A percentile compares a stretch with the other conserved stretches of the same genome.
Evolutionary conservation across 2,888 invertebrate genomes (phyloP).

Genomic region (Electrophaes corylata): DNA sequence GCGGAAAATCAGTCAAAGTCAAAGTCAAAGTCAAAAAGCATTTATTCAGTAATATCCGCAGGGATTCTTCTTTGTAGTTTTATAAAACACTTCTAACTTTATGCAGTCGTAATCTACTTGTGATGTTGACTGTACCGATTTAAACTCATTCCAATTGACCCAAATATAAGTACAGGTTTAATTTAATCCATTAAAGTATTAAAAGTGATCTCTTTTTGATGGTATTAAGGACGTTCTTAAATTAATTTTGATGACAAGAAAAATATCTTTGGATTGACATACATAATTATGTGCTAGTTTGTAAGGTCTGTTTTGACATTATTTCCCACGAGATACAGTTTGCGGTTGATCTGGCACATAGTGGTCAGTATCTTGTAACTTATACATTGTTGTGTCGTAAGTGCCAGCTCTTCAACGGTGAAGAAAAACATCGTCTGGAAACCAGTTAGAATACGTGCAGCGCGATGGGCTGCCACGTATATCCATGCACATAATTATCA

Average conservation of each 20-base stretch:
- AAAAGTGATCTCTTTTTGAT: conserved; percentile 27
- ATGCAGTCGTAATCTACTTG: conserved; percentile 13
- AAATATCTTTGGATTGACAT: conserved; percentile 18
- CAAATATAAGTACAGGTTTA: conserved; percentile 48
- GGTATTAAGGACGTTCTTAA: conserved; percentile 35
- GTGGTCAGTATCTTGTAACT: no score
- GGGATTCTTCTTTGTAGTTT: no score
- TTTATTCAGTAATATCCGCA: no score
- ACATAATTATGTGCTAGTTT: not conserved
- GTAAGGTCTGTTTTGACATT: not conserved
- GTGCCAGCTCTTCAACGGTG: no score
- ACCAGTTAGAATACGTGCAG: no score
- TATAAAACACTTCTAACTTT: not conserved
- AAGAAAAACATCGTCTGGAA: no score
- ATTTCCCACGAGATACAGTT: not conserved
- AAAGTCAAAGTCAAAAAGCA: no score
- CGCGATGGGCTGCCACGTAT: no score
- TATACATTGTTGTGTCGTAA: no score
- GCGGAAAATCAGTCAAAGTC: no score
- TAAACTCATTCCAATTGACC: conserved; percentile 47
- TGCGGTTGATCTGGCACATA: not conserved
- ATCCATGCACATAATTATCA: no score
- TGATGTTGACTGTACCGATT: conserved; percentile 17
- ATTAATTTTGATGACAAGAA: conserved; percentile 30
- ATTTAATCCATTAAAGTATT: conserved; percentile 32